phyloP scores from a whole-genome alignment of 2,113 vertebrate species.

The Pantherophis guttatus region DNA sequence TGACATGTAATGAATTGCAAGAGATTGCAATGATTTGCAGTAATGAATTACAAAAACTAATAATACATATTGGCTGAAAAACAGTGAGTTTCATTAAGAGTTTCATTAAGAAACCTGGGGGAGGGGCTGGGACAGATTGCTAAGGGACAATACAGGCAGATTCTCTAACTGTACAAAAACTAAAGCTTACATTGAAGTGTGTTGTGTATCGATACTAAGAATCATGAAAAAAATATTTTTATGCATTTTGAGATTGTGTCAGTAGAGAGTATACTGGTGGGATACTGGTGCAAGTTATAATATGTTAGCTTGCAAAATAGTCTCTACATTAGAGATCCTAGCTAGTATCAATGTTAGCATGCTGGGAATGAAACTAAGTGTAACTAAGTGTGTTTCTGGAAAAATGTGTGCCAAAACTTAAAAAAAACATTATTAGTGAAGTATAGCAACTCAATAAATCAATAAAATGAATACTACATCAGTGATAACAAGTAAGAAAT shows the following conservation, averaged over 20 bases:
- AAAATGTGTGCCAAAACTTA: not conserved
- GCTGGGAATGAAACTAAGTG: not conserved
- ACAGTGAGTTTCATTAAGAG: not conserved
- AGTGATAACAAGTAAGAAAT: not conserved
- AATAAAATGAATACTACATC: not conserved
- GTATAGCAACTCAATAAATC: not conserved
- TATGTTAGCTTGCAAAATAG: not conserved
- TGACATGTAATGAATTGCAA: not conserved
- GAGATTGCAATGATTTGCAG: not conserved
- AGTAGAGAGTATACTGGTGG: not conserved
- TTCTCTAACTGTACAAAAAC: not conserved
- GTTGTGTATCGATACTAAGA: not conserved
- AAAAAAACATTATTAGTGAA: not conserved
- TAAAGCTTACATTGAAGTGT: not conserved
- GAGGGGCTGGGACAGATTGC: not conserved
- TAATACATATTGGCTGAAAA: not conserved
- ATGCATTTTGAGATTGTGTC: not conserved
- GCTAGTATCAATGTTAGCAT: not conserved
- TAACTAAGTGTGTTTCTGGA: not conserved
- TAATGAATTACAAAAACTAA: not conserved
- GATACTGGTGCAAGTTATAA: not conserved
- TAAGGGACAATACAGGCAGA: not conserved
- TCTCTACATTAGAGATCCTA: not conserved
- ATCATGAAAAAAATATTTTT: not conserved
- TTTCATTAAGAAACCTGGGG: not conserved